A percentile compares a stretch with the other conserved stretches of the same genome.
phyloP scores from a whole-genome alignment of 2,797 vertebrate species.

The Platyrinchus mystaceus region DNA sequence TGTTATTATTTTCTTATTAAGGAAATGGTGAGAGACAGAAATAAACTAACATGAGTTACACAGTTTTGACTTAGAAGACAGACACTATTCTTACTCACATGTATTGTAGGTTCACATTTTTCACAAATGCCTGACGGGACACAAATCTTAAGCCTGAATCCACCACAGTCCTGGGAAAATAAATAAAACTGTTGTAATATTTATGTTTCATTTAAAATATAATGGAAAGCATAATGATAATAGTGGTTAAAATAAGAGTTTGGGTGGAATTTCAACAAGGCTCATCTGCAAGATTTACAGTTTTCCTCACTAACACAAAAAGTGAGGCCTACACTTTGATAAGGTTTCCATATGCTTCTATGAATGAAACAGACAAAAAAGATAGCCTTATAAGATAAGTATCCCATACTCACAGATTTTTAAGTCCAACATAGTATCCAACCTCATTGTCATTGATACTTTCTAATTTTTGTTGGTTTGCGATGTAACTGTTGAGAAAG shows the following conservation, averaged over 20 bases:
- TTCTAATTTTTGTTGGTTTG: slow-evolving; percentile 89
- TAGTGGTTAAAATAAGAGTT: not conserved
- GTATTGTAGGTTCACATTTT: slow-evolving; percentile 89
- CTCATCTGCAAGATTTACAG: not conserved
- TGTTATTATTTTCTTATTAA: not conserved
- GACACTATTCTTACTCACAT: slow-evolving; percentile 82
- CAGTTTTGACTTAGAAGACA: not conserved
- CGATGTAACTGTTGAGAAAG: slow-evolving; percentile 87
- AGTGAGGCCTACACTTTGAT: not conserved
- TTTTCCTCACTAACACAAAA: not conserved
- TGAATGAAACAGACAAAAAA: not conserved
- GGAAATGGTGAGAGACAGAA: not conserved
- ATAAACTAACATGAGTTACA: not conserved
- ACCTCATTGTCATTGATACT: slow-evolving; percentile 94
- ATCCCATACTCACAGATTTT: slow-evolving; percentile 89
- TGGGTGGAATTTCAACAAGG: not conserved
- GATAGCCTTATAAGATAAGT: not conserved
- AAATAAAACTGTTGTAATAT: slow-evolving; percentile 23
- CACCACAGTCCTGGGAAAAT: slow-evolving; percentile 87
- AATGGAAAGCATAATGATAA: not conserved
- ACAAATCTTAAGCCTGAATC: slow-evolving; percentile 90
- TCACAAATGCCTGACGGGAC: slow-evolving; percentile 89
- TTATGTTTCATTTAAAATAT: not conserved
- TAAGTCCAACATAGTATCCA: slow-evolving; percentile 89
- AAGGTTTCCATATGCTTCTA: not conserved